These are phyloP conservation scores for Drosophila yooni DNA, from an alignment of 2,888 invertebrate genomes.

Conservation along the genomic window DNA sequence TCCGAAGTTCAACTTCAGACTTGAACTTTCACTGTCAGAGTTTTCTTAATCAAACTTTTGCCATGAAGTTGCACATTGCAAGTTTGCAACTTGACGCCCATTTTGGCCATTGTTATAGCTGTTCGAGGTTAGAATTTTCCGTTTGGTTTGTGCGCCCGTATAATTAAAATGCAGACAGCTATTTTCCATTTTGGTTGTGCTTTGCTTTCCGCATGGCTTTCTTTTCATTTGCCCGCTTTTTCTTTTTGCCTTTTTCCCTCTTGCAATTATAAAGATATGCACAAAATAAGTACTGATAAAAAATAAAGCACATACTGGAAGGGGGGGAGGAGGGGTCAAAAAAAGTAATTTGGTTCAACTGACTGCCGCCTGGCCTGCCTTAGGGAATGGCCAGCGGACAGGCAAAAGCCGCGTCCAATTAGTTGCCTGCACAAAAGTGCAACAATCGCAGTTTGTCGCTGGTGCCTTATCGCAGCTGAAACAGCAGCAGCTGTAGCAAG, in stretches of 20 bases:
- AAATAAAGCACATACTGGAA: slow-evolving; percentile 8
- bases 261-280: slow-evolving; percentile 77
- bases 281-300: slow-evolving; percentile 60
- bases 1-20: slow-evolving; percentile 41
- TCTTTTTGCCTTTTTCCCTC: slow-evolving; percentile 2
- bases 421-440: slow-evolving; percentile 50
- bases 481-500: not conserved
- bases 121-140: slow-evolving; percentile 68
- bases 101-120: slow-evolving; percentile 45
- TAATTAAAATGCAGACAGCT: slow-evolving; percentile 80
- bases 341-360: slow-evolving; percentile 76
- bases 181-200: slow-evolving; percentile 38
- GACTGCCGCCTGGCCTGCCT: slow-evolving; percentile 13
- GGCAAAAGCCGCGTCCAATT: slow-evolving; percentile 60
- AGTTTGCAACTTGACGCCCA: slow-evolving; percentile 40
- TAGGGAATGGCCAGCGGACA: slow-evolving; percentile 20
- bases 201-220: slow-evolving; percentile 51
- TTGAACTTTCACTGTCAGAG: slow-evolving; percentile 46
- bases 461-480: slow-evolving; percentile 37
- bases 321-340: not conserved
- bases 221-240: slow-evolving; percentile 8
- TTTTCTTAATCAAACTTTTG: slow-evolving; percentile 80
- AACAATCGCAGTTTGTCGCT: slow-evolving; percentile 28
- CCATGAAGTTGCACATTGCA: slow-evolving; percentile 56
- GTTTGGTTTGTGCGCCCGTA: slow-evolving; percentile 44